phyloP scores from a whole-genome alignment of 2,888 invertebrate species.

The Agriopis aurantiaria region DNA sequence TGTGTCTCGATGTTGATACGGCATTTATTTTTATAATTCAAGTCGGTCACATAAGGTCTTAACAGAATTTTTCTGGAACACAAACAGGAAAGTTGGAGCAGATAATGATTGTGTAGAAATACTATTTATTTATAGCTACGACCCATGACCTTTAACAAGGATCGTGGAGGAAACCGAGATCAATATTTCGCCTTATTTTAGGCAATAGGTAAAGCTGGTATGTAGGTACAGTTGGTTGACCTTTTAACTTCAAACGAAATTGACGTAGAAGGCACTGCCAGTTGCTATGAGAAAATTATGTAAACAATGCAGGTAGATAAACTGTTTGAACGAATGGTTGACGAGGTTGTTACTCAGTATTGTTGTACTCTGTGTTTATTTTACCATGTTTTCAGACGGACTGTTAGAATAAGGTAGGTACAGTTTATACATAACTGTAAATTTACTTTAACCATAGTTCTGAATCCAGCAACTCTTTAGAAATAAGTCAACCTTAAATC shows the following conservation, averaged over 20 bases:
- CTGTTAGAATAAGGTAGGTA: neutral
- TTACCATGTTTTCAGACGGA: neutral
- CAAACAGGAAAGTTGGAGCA: neutral
- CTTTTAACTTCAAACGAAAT: constrained; percentile 11
- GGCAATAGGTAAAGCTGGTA: constrained; percentile 7
- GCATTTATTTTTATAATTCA: neutral
- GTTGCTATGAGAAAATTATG: constrained; percentile 15
- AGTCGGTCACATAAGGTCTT: neutral
- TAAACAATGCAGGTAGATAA: constrained; percentile 13
- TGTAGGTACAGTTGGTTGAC: constrained; percentile 4
- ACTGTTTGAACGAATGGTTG: constrained; percentile 29
- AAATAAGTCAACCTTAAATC: neutral
- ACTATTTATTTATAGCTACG: constrained; percentile 20
- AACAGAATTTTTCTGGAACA: constrained; percentile 6
- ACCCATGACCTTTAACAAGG: constrained; percentile 23
- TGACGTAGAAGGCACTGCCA: constrained; percentile 7
- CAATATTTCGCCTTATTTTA: constrained; percentile 34
- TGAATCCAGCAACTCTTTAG: no score
- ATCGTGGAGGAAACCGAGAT: constrained; percentile 15
- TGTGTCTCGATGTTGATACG: neutral
- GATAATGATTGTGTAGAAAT: constrained; percentile 17
- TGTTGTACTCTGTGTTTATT: constrained; percentile 12
- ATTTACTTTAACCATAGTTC: neutral
- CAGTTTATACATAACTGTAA: neutral
- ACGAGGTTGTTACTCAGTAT: constrained; percentile 15